Base-by-base conservation (phyloP, 2,113 vertebrate genomes). In the Galemys pyrenaicus region DNA sequence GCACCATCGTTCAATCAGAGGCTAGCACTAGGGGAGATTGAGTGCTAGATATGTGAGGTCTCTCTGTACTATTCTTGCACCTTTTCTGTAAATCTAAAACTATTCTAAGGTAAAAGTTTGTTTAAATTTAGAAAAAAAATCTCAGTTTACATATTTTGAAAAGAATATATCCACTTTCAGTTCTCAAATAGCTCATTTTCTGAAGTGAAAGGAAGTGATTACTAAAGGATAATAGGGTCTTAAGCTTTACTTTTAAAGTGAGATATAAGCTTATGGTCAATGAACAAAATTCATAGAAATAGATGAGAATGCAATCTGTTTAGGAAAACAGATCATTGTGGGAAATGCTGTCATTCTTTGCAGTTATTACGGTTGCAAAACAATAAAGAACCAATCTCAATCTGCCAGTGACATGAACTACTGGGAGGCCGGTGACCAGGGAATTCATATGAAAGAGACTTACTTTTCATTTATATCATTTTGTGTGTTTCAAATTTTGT, bases 401-500 rank as follows among this genome's bases (percentile, higher is more conserved):
- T 62, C 62, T 83, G 56, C 56, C 12, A 30, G 73, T 73, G 49
- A 37, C 67, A 30, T 9, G 6, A 92, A 30, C 19, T 7, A 24
- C n/a, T 30, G 1, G n/a, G 44, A 83, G 22, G 32, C 28, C 91
- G 17, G 22, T 28, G 5, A 60, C 26, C 24, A 9, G 54, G 5
- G 9, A 24, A 44, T 37, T 78, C 5, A 44, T 30, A 44, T 56
- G 6, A 79, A 68, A 3, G 41, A 91, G 11, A 49, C 54, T 92
- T 60, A n/a, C 20, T 87, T 92, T 71, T 37, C 65, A 67, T 20
- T 37, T 67, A 75, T 73, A 67, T 77, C 28, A 85, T 87, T 77
- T 60, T 73, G 54, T 87, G 28, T 71, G 24, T 97, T 90, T 65
- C 9, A 58, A 65, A 44, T 70, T 95, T 73, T 85, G 30, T 64